phyloP scores from a whole-genome alignment of 2,797 vertebrate species.

The Catharus ustulatus region DNA sequence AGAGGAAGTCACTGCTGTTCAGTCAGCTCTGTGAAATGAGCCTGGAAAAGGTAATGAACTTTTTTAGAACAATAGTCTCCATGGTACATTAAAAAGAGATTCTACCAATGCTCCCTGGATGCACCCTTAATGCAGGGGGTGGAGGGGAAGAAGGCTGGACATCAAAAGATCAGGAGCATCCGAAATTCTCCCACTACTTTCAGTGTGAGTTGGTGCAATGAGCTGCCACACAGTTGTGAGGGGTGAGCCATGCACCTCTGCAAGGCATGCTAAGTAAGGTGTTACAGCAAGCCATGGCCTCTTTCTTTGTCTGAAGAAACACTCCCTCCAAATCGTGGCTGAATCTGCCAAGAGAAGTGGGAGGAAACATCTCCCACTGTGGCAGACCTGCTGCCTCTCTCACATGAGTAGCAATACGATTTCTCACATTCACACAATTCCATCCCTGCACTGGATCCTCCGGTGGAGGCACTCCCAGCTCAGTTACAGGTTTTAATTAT shows the following conservation, averaged over 20 bases:
- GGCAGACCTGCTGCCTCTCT: neutral
- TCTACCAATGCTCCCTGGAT: fast-evolving
- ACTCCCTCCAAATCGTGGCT: neutral
- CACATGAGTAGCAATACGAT: neutral
- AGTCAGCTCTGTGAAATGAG: neutral
- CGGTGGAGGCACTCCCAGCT: conserved; percentile 13
- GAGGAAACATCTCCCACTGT: neutral
- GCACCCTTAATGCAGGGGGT: neutral
- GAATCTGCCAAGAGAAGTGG: neutral
- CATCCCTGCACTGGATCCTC: neutral
- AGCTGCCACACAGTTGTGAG: neutral
- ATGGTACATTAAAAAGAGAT: neutral
- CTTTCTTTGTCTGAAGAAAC: neutral
- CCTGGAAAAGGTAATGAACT: neutral
- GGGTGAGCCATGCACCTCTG: neutral
- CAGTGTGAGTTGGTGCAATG: neutral
- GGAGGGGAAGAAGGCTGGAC: neutral
- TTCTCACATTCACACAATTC: neutral
- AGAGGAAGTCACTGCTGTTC: neutral
- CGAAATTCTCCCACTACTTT: neutral
- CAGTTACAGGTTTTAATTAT: conserved; percentile 72
- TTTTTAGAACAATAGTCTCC: neutral
- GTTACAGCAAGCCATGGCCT: neutral
- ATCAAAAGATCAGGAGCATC: neutral
- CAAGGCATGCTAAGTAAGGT: neutral